A percentile compares a stretch with the other conserved stretches of the same genome.
These are phyloP conservation scores for Folsomia candida DNA, from an alignment of 2,888 invertebrate genomes.

Conservation along the genomic window DNA sequence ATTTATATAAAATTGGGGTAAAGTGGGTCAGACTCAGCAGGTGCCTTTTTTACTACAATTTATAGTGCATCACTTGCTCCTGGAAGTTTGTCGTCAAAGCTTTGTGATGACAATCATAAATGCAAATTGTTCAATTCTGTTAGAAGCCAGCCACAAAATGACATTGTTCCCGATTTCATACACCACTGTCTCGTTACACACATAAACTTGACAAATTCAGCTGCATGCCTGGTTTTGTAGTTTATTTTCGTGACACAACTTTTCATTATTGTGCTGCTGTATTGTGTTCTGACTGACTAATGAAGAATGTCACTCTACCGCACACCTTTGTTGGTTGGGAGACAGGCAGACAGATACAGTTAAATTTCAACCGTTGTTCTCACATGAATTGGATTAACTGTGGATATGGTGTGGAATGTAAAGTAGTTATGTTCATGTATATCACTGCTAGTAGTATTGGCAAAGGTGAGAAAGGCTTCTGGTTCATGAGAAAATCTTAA, in stretches of 20 bases:
- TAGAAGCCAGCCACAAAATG: neutral
- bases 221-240: too few species aligned
- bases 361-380: neutral
- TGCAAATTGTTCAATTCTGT: neutral
- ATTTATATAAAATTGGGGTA: too few species aligned
- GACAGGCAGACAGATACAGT: neutral
- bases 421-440: too few species aligned
- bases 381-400: neutral
- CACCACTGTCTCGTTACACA: neutral
- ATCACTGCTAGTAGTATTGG: too few species aligned
- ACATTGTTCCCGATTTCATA: neutral
- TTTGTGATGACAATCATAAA: neutral
- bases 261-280: neutral
- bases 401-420: neutral
- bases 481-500: conserved; percentile 4
- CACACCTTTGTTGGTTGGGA: neutral
- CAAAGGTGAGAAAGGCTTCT: neutral
- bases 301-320: neutral
- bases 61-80: too few species aligned
- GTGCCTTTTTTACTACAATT: neutral
- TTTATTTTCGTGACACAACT: neutral
- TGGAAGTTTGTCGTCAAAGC: neutral
- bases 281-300: neutral
- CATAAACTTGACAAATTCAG: neutral
- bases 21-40: neutral